These are phyloP conservation scores for Aptenodytes forsteri DNA, from an alignment of 2,113 vertebrate genomes.

Conservation along the genomic window DNA sequence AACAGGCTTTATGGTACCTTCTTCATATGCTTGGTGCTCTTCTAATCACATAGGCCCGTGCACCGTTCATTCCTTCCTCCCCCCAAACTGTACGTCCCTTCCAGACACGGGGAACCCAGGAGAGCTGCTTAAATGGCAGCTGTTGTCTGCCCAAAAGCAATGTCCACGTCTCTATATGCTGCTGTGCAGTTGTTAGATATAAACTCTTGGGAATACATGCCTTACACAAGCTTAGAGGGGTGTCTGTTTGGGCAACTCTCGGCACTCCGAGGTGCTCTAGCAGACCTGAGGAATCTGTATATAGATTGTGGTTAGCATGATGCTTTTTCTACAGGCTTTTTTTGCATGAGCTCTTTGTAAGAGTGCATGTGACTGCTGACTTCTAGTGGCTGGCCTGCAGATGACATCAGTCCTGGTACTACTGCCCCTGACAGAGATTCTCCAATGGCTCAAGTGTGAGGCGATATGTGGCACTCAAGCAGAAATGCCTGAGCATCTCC, in stretches of 20 bases:
- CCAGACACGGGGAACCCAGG: not conserved
- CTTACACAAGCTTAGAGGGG: rapidly evolving
- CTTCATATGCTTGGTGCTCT: not conserved
- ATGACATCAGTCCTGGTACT: not conserved
- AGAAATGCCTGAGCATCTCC: not conserved
- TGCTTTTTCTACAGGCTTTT: not conserved
- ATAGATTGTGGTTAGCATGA: not conserved
- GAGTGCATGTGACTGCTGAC: not conserved
- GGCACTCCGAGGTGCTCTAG: rapidly evolving
- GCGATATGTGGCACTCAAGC: not conserved
- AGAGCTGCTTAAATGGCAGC: not conserved
- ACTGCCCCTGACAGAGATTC: not conserved
- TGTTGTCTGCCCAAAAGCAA: not conserved
- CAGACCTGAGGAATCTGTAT: not conserved
- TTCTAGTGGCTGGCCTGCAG: not conserved
- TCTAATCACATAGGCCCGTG: not conserved
- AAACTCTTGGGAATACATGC: rapidly evolving
- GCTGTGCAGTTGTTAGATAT: too few species aligned
- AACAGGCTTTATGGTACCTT: not conserved
- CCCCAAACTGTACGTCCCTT: not conserved
- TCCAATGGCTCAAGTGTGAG: not conserved
- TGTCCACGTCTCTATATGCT: rapidly evolving
- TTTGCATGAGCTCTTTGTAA: not conserved
- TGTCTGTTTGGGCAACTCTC: not conserved
- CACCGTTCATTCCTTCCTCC: not conserved